Base-by-base conservation (phyloP, 1,140 invertebrate species). In the Phocides pigmalion region DNA sequence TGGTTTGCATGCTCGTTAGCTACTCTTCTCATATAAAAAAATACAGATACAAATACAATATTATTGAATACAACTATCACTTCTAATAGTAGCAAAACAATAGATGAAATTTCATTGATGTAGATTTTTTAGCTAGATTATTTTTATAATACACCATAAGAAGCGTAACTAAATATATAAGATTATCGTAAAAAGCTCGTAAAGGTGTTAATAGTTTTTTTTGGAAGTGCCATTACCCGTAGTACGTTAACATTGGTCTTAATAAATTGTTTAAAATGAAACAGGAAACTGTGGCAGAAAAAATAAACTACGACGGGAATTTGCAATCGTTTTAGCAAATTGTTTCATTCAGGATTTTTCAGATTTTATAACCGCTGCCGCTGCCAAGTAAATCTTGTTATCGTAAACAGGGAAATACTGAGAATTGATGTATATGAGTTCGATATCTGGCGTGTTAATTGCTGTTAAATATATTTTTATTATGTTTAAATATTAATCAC, bases 181-280 rank as follows among this genome's bases (percentile, higher is more conserved):
- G 12, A 49, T 25, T 6, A 12, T 2, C 25, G 17, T 17, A 50
- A 50, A 32, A 50, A 32, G 25, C 15, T 32, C 15, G 16, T 50
- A 35, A 50, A 17, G 14, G 15, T 28, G 22, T 49, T 28, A 28
- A 49, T 15, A 16, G 47, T 50, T 35, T 35, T 50, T 32, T 9
- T 28, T 17, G 20, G 8, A 11, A 32, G 25, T 28, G 14, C 47
- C 17, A 50, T 50, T 15, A 35, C n/a, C 14, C 9, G 28, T 32
- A 46, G 12, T 16, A 17, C n/a, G 14, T 1, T 25, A 32, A 20
- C 49, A 16, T 35, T 11, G 5, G 8, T 32, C 16, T 12, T 19
- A 12, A 53, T 35, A 39, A 53, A 19, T 14, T 53, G 16, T 39
- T 39, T 39, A 39, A 58, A 56, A 44, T 17, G 14, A 58, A 58